A percentile compares a stretch with the other conserved stretches of the same genome.
phyloP scores from a whole-genome alignment of 2,113 vertebrate species.

The Potamarius usumacintae region DNA sequence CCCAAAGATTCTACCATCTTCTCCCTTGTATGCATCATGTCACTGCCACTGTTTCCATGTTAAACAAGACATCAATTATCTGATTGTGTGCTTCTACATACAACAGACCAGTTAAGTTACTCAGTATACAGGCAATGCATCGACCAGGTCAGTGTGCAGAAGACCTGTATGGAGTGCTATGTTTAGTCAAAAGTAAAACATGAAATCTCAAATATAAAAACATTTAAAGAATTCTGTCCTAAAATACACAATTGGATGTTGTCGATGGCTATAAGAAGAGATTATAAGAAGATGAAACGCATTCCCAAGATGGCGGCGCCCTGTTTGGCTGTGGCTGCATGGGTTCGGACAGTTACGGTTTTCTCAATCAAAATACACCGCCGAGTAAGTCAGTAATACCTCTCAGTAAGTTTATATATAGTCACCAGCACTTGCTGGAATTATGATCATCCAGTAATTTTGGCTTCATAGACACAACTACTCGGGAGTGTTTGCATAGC shows the following conservation, averaged over 20 bases:
- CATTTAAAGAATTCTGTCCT: not conserved
- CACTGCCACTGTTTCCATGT: not conserved
- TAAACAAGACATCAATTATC: not conserved
- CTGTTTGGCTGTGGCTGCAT: too few species aligned
- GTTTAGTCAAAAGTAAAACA: constrained; percentile 27
- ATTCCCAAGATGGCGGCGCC: too few species aligned
- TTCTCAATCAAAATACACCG: too few species aligned
- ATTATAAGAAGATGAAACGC: too few species aligned
- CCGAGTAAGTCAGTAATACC: too few species aligned
- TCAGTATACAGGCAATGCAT: constrained; percentile 1
- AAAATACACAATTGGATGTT: not conserved
- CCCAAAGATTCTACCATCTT: not conserved
- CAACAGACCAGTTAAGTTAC: not conserved
- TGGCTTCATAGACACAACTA: too few species aligned
- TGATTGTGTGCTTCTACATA: not conserved
- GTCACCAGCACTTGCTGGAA: too few species aligned
- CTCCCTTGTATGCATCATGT: not conserved
- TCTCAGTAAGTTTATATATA: too few species aligned
- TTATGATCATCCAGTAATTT: too few species aligned
- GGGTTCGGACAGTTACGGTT: too few species aligned
- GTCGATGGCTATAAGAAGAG: not conserved
- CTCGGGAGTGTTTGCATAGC: too few species aligned
- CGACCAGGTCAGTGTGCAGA: not conserved
- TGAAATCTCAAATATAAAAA: constrained; percentile 26
- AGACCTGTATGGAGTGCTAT: not conserved